Conservation (phyloP, 2,113 vertebrate species). For the Columba livia region DNA sequence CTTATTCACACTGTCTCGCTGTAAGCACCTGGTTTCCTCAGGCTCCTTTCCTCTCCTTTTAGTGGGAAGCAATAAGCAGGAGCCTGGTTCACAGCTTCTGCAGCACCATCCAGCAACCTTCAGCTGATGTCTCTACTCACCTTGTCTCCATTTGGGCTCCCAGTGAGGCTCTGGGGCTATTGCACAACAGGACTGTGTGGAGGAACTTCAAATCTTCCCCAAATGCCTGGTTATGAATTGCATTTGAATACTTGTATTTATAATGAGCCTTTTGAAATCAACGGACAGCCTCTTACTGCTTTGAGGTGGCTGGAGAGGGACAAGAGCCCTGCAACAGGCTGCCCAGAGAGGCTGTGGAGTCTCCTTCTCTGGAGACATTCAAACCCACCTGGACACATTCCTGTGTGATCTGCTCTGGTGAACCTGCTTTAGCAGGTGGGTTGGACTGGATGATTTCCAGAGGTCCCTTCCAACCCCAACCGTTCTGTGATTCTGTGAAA, state of each 20-base stretch:
- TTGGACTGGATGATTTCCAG: no score
- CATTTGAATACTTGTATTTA: not conserved
- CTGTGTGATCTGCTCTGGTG: no score
- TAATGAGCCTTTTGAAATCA: not conserved
- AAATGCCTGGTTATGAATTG: not conserved
- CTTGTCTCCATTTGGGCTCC: not conserved
- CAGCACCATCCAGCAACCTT: not conserved
- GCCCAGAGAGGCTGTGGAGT: no score
- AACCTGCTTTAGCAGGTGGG: no score
- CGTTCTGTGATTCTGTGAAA: no score
- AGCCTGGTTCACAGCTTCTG: not conserved
- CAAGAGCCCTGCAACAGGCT: not conserved
- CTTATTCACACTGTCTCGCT: not conserved
- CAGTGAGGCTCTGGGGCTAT: not conserved
- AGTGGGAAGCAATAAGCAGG: not conserved
- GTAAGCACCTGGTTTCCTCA: not conserved
- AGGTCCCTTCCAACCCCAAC: no score
- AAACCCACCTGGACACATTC: no score
- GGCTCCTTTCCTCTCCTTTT: not conserved
- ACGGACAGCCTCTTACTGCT: not conserved
- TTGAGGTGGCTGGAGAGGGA: not conserved
- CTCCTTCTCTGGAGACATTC: no score
- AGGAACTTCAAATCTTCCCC: not conserved
- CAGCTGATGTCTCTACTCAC: not conserved
- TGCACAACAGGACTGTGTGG: not conserved